Evolutionary conservation across 2,888 invertebrate species (phyloP).

Genomic region (Auanema sp.): DNA sequence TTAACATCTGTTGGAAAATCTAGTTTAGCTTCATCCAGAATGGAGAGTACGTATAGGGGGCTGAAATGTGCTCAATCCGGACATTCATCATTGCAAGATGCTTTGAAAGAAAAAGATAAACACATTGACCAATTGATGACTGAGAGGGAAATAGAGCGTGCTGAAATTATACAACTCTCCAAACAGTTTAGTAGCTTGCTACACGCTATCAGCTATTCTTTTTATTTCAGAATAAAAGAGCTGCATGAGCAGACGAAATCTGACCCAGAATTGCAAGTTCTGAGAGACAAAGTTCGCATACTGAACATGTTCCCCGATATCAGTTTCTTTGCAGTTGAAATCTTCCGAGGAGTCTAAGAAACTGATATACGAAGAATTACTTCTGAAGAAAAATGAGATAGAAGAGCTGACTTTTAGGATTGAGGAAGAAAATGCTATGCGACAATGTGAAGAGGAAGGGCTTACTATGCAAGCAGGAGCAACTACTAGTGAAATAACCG

Average conservation of each 20-base stretch:
- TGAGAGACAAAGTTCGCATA: neutral
- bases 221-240: too few species aligned
- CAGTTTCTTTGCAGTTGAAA: conserved; percentile 12
- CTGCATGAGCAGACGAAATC: conserved; percentile 75
- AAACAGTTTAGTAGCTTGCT: too few species aligned
- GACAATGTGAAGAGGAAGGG: conserved; percentile 17
- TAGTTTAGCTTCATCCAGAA: conserved; percentile 29
- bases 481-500: too few species aligned
- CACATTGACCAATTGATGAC: conserved; percentile 88
- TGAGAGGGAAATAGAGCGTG: conserved; percentile 81
- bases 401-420: conserved; percentile 26
- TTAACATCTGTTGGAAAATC: conserved; percentile 79
- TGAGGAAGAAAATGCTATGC: conserved; percentile 25
- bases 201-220: too few species aligned
- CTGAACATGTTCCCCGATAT: too few species aligned
- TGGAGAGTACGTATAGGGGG: neutral
- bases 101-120: conserved; percentile 87
- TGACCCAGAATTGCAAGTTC: neutral
- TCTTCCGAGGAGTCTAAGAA: conserved; percentile 24
- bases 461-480: too few species aligned
- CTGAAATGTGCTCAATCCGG: neutral
- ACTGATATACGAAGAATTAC: conserved; percentile 26
- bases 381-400: conserved; percentile 21
- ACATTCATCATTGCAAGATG: conserved; percentile 72
- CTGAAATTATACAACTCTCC: too few species aligned